These are phyloP conservation scores for Dusona sp. DNA, from an alignment of 2,888 invertebrate species.

Conservation along the genomic window DNA sequence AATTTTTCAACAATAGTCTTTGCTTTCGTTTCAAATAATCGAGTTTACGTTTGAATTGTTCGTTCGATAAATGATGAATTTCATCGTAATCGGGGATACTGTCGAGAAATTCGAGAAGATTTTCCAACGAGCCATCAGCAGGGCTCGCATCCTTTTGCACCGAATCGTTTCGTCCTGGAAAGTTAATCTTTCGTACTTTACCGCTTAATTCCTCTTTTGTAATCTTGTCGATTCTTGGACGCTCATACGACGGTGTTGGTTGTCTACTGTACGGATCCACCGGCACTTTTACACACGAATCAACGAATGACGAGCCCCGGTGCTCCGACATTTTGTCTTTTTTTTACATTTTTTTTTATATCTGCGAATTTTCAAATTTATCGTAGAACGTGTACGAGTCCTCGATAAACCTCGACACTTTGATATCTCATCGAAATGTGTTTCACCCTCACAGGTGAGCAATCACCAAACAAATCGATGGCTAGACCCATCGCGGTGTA, in stretches of 20 bases:
- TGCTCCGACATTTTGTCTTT: constrained; percentile 85
- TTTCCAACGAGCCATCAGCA: constrained; percentile 85
- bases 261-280: constrained; percentile 90
- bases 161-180: constrained; percentile 60
- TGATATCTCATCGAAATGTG: constrained; percentile 26
- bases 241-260: constrained; percentile 90
- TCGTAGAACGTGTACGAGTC: constrained; percentile 4
- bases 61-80: constrained; percentile 90
- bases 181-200: constrained; percentile 81
- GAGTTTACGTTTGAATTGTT: constrained; percentile 91
- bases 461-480: constrained; percentile 69
- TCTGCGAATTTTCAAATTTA: constrained; percentile 1
- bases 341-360: constrained; percentile 53
- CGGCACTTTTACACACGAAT: constrained; percentile 90
- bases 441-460: constrained; percentile 51
- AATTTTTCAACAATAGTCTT: constrained; percentile 83
- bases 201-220: constrained; percentile 72
- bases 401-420: constrained; percentile 1
- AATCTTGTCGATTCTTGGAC: constrained; percentile 78
- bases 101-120: constrained; percentile 90
- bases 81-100: constrained; percentile 93
- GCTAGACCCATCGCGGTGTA: constrained; percentile 58
- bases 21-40: constrained; percentile 89
- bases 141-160: not conserved
- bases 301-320: constrained; percentile 88